phyloP scores from a whole-genome alignment of 2,797 vertebrate species.

The Trachurus trachurus region DNA sequence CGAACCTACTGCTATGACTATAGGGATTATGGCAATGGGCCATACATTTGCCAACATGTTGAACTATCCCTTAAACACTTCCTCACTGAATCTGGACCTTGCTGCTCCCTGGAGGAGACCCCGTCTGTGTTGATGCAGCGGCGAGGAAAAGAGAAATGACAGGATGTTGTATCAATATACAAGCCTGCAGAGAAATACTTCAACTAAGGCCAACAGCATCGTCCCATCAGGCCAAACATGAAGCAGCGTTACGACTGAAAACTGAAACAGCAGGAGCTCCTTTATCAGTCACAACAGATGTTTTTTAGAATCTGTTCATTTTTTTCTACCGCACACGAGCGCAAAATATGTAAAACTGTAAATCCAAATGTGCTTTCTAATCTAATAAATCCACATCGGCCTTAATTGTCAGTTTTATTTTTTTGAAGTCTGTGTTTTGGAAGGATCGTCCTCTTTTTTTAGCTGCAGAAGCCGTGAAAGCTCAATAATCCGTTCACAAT shows the following conservation, averaged over 20 bases:
- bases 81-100: slow-evolving; percentile 7
- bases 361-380: background rate
- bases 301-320: background rate
- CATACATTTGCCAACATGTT: too few relatives aligned
- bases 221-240: slow-evolving; percentile 4
- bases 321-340: background rate
- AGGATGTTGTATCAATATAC: background rate
- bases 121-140: background rate
- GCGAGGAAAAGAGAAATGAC: background rate
- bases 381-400: background rate
- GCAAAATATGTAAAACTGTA: background rate
- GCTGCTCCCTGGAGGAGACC: background rate
- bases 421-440: slow-evolving; percentile 34
- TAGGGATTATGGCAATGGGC: too few relatives aligned
- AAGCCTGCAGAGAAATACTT: slow-evolving; percentile 10
- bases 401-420: background rate
- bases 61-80: background rate
- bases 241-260: too few relatives aligned
- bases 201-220: background rate
- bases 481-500: slow-evolving; percentile 69
- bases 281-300: background rate
- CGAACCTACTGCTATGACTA: too few relatives aligned
- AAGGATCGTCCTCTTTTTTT: slow-evolving; percentile 45
- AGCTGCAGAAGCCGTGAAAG: slow-evolving; percentile 48
- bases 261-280: background rate